Base-by-base conservation (phyloP, 2,797 vertebrate genomes). In the Tragelaphus oryx region DNA sequence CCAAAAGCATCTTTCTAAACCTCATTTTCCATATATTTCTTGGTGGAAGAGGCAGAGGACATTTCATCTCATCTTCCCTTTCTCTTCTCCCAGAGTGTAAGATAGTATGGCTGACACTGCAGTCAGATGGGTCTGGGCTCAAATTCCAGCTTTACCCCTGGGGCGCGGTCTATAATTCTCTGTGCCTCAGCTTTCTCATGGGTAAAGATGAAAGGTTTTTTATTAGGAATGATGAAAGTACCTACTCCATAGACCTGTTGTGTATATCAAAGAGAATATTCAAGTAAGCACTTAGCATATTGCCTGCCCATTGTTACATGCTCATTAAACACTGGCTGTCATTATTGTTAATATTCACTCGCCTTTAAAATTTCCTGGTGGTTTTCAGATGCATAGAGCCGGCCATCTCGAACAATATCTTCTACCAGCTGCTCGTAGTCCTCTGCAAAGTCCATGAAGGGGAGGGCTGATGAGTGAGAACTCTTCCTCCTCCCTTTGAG, bases 361-460 rank as follows among this genome's bases (percentile, higher is more conserved):
- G 99, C 99, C 99, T 99, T 99, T 91, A 99, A 99, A 98, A 99
- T 99, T 98, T 99, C 99, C 98, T 99, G 99, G 98, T 99, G 99
- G 98, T 99, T 99, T 98, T 99, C 99, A 0, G 99, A 99, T 41
- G 99, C 99, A 0, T 99, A 99, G 87, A 99, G 99, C 98, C 99
- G 98, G 96, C 99, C 99, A 1, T 99, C 99, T 95, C 99, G 97
- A 60, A 99, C 99, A 1, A 99, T 99, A 98, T 99, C 99, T 98
- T 99, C 99, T 55, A 99, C 99, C 60, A 99, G 98, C 98, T 99
- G 99, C 97, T 99, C 99, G 0, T 99, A 99, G 97, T 99, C 99
- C 98, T 99, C 99, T 99, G 98, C 82, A 97, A 97, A 87, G 92
- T 17, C 96, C 50, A 55, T 28, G 59, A 1, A 90, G 33, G 62